Evolutionary conservation across 2,797 vertebrate species (phyloP).

Genomic region (Lacerta agilis): DNA sequence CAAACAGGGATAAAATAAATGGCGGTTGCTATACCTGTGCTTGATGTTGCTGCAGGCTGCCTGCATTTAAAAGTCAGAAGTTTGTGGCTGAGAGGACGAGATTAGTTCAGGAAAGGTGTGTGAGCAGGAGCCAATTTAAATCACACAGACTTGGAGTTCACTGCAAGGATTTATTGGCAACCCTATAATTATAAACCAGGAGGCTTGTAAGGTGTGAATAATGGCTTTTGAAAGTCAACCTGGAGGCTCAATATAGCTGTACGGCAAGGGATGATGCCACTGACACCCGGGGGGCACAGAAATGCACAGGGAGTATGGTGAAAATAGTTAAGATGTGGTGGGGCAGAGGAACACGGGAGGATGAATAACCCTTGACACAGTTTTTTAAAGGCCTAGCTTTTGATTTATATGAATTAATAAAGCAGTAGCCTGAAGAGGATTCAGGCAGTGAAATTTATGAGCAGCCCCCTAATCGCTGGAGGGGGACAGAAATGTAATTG

Average conservation of each 20-base stretch:
- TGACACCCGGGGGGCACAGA: fast-evolving
- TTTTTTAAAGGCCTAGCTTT: constrained; percentile 14
- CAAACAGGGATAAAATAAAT: neutral
- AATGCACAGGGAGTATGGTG: neutral
- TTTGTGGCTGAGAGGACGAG: constrained; percentile 40
- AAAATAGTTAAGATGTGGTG: neutral
- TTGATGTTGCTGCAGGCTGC: neutral
- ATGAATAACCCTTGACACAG: constrained; percentile 12
- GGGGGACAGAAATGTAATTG: constrained; percentile 3
- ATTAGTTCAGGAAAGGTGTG: neutral
- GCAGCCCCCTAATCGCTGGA: neutral
- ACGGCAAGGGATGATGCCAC: neutral
- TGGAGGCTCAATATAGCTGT: neutral
- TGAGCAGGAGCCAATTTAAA: constrained; percentile 44
- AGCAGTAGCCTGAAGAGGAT: neutral
- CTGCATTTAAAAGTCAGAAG: constrained; percentile 3
- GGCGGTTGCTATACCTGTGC: neutral
- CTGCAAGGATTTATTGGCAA: neutral
- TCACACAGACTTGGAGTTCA: neutral
- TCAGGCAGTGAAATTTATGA: constrained; percentile 1
- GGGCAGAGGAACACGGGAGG: constrained; percentile 4
- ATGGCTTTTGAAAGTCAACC: constrained; percentile 39
- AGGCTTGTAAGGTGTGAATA: constrained; percentile 25
- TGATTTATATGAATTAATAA: constrained; percentile 32
- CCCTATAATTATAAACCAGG: constrained; percentile 39